A percentile compares a stretch with the other conserved stretches of the same genome.
Evolutionary conservation across 1,140 invertebrate genomes (phyloP).

Genomic region (Pseudomyrmex pallidus): DNA sequence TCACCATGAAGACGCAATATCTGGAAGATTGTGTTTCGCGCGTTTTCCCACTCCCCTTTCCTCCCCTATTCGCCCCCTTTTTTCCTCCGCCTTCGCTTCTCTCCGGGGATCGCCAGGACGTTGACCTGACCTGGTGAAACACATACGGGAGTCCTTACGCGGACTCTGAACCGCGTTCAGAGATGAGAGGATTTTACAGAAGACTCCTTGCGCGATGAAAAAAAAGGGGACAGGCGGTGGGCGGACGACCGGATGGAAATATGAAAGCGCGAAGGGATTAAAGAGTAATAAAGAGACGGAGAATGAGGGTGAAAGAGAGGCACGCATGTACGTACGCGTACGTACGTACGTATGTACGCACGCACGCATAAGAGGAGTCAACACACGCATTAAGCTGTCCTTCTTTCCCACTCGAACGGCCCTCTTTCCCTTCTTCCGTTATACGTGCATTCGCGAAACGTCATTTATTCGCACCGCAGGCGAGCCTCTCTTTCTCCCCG

Average conservation of each 20-base stretch:
- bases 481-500: conserved; percentile 21
- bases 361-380: conserved; percentile 25
- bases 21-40: conserved; percentile 76
- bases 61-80: conserved; percentile 36
- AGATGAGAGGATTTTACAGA: conserved; percentile 78
- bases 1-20: conserved; percentile 77
- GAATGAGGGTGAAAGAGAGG: conserved; percentile 1
- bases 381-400: conserved; percentile 20
- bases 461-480: conserved; percentile 55
- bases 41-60: conserved; percentile 46
- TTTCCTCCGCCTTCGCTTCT: conserved; percentile 49
- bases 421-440: conserved; percentile 15
- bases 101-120: conserved; percentile 77
- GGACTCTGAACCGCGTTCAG: conserved; percentile 68
- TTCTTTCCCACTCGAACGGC: conserved; percentile 13
- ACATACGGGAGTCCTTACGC: conserved; percentile 84
- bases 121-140: conserved; percentile 86
- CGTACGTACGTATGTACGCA: not conserved
- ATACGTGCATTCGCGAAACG: conserved; percentile 39
- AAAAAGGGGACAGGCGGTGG: conserved; percentile 55
- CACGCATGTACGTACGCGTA: not conserved
- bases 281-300: not conserved
- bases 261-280: conserved; percentile 19
- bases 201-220: conserved; percentile 58
- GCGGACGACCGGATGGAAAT: conserved; percentile 24